Base-by-base conservation (phyloP, 2,888 invertebrate species). In the Chromoteleia sp. region DNA sequence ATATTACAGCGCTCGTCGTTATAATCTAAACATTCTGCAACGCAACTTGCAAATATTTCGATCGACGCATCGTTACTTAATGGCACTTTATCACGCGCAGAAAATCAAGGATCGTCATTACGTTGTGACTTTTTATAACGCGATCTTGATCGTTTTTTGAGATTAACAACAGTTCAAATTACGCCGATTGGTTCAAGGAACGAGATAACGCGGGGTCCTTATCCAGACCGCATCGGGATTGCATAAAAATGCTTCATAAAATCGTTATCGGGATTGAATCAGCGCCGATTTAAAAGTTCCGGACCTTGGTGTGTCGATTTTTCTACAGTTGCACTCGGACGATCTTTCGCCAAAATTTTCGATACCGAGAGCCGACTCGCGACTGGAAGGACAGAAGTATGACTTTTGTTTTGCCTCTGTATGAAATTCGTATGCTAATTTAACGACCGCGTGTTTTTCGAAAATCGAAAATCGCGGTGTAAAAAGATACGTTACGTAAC, bases 261-360 rank as follows among this genome's bases (percentile, higher is more conserved):
- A 54, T 7, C 45, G 63, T 73, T 63, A 73, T 73, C 63, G 36
- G 12, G 63, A 73, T 73, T 30, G n/a, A 73, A 54, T 30, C 73
- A 15, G 21, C 45, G 7, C 12, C 17, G n/a, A 67, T n/a, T n/a
- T 25, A 33, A 63, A 36, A 19, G 65, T 19, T 39, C 43, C 12
- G 67, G 54, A 54, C 41, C 43, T 67, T 65, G 21, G 61, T 14
- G 19, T 25, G 12, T 25, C 48, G 19, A 25, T 50, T 25, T 50
- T 25, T 50, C 43, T 19, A 17, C 15, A 19, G 43, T 17, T 12
- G 12, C 12, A 5, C 25, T 4, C 25, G 5, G 3, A 2, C 25
- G 25, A 25, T 39, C 52, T 6, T 10, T 25, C 50, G 50, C 21
- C 52, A 14, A 52, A 29, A 52, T 52, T 25, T 10, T 19, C n/a